Percentiles rank a stretch among this genome's conserved stretches.
Evolutionary conservation across 2,797 vertebrate genomes (phyloP).

Genomic region (Sparus aurata): DNA sequence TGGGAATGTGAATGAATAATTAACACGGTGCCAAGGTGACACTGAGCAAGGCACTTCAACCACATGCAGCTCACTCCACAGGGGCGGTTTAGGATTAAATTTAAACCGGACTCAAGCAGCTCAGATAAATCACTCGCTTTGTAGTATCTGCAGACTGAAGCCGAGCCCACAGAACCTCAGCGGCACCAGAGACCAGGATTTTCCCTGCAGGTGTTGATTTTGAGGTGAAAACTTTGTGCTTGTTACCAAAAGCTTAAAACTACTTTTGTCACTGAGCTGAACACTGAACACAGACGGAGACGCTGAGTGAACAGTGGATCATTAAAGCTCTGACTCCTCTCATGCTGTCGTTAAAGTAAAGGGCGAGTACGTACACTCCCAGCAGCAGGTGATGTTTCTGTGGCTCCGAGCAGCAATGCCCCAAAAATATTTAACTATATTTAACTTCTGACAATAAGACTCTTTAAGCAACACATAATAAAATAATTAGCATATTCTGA

Average conservation of each 20-base stretch:
- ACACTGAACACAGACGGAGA: not conserved
- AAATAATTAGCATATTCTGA: not conserved
- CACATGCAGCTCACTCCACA: not conserved
- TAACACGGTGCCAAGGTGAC: constrained; percentile 6
- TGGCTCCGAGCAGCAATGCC: no score
- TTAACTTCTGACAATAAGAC: not conserved
- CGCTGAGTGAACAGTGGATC: not conserved
- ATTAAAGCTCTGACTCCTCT: constrained; percentile 16
- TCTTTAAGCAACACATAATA: not conserved
- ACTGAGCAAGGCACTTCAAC: not conserved
- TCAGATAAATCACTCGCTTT: constrained; percentile 8
- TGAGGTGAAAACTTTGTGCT: constrained; percentile 20
- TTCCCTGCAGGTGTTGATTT: constrained; percentile 34
- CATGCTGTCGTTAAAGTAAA: constrained; percentile 11
- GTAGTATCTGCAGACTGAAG: constrained; percentile 1
- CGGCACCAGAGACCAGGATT: constrained; percentile 8
- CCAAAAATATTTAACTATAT: not conserved
- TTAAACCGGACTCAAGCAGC: not conserved
- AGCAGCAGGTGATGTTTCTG: not conserved
- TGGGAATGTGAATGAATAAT: not conserved
- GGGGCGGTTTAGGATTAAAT: constrained; percentile 1
- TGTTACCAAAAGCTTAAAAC: constrained; percentile 22
- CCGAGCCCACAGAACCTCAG: constrained; percentile 14
- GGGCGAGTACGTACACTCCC: not conserved
- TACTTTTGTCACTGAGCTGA: constrained; percentile 4